These are phyloP conservation scores for Salvelinus fontinalis DNA, from an alignment of 2,113 vertebrate genomes.

Conservation along the genomic window DNA sequence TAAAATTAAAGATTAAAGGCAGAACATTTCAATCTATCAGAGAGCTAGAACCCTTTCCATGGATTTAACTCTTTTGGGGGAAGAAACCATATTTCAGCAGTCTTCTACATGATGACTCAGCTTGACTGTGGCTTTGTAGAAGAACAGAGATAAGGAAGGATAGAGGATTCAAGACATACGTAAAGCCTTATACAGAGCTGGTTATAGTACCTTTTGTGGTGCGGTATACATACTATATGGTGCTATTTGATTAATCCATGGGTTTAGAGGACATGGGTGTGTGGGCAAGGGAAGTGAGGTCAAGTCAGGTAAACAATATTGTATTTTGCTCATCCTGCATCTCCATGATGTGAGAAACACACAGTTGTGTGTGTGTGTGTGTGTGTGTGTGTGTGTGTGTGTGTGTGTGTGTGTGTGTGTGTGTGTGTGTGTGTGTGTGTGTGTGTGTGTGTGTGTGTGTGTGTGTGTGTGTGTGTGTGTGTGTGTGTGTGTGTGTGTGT, in stretches of 20 bases:
- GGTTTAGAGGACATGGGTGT: not conserved
- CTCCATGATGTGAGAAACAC: conserved; percentile 8
- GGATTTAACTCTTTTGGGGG: not conserved
- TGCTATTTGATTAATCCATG: not conserved
- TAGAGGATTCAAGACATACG: not conserved
- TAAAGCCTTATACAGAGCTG: not conserved
- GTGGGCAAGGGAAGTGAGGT: too few species aligned
- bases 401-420: conserved; percentile 5
- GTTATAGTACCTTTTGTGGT: not conserved
- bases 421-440: conserved; percentile 3
- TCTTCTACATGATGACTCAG: conserved; percentile 3
- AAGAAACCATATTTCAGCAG: not conserved
- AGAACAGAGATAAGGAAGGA: not conserved
- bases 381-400: not conserved
- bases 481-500: not conserved
- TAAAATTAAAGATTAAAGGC: conserved; percentile 50
- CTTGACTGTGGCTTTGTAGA: not conserved
- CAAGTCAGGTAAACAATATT: not conserved
- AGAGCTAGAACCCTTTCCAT: not conserved
- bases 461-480: conserved; percentile 1
- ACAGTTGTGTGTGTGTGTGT: conserved; percentile 1
- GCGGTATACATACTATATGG: not conserved
- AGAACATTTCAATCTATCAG: conserved; percentile 35
- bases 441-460: not conserved
- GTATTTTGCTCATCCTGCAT: conserved; percentile 23